These are phyloP conservation scores for Pachyuromys duprasi DNA, from an alignment of 2,797 vertebrate genomes.

Conservation along the genomic window DNA sequence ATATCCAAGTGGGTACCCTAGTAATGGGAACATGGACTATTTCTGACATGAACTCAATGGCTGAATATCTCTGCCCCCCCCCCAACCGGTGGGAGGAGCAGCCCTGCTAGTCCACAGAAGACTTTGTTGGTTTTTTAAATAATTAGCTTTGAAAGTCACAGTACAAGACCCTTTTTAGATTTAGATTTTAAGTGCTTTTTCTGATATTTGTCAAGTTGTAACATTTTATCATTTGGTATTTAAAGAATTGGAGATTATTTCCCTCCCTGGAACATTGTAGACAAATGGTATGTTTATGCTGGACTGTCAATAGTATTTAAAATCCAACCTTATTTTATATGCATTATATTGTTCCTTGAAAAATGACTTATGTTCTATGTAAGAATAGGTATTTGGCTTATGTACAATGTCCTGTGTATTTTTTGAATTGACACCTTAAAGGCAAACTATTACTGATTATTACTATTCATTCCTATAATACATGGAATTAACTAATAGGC, in stretches of 20 bases:
- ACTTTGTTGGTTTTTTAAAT: conserved; percentile 73
- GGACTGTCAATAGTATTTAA: conserved; percentile 32
- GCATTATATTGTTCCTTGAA: background rate
- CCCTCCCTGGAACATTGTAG: background rate
- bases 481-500: background rate
- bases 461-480: background rate
- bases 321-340: background rate
- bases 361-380: background rate
- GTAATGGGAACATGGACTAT: no score
- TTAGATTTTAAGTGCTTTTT: conserved; percentile 68
- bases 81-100: no score
- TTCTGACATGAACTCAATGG: no score
- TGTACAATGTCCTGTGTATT: background rate
- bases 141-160: conserved; percentile 68
- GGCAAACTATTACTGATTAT: background rate
- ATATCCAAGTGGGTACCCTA: no score
- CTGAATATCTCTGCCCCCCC: no score
- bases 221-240: conserved; percentile 68
- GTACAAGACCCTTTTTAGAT: conserved; percentile 67
- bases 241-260: conserved; percentile 35
- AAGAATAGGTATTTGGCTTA: background rate
- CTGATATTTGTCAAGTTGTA: conserved; percentile 56
- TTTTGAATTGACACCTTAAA: conserved; percentile 32
- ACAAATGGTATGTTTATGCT: conserved; percentile 31
- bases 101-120: no score